phyloP scores from a whole-genome alignment of 2,797 vertebrate genomes.

The Geotrypetes seraphini region DNA sequence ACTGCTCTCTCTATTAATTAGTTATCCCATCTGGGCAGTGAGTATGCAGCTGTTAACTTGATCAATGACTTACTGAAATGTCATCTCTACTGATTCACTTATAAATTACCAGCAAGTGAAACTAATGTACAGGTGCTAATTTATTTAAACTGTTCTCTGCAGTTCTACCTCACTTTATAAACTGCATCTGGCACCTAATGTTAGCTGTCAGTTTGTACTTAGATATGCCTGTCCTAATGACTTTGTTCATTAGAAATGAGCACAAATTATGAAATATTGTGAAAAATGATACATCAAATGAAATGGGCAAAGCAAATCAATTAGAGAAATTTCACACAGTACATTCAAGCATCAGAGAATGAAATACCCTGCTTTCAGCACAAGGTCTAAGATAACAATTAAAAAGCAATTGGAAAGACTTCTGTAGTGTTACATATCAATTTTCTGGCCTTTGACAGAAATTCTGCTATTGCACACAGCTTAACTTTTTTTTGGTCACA shows the following conservation, averaged over 20 bases:
- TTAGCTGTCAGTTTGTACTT: slow-evolving; percentile 83
- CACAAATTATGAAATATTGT: slow-evolving; percentile 73
- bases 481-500: slow-evolving; percentile 51
- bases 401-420: slow-evolving; percentile 66
- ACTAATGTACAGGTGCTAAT: slow-evolving; percentile 74
- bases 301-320: slow-evolving; percentile 76
- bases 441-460: slow-evolving; percentile 47
- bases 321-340: slow-evolving; percentile 71
- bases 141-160: slow-evolving; percentile 74
- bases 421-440: slow-evolving; percentile 63
- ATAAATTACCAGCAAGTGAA: slow-evolving; percentile 66
- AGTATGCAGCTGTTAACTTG: slow-evolving; percentile 76
- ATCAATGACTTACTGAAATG: slow-evolving; percentile 75
- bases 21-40: slow-evolving; percentile 67
- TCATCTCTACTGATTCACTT: slow-evolving; percentile 76
- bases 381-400: slow-evolving; percentile 66
- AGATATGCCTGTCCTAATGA: slow-evolving; percentile 79
- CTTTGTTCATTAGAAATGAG: slow-evolving; percentile 91
- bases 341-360: slow-evolving; percentile 61
- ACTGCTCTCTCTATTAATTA: slow-evolving; percentile 78
- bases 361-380: slow-evolving; percentile 61
- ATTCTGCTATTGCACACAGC: slow-evolving; percentile 39
- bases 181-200: slow-evolving; percentile 66
- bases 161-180: slow-evolving; percentile 69
- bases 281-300: slow-evolving; percentile 77